phyloP scores from a whole-genome alignment of 2,113 vertebrate species.

The Oostethus manadensis region DNA sequence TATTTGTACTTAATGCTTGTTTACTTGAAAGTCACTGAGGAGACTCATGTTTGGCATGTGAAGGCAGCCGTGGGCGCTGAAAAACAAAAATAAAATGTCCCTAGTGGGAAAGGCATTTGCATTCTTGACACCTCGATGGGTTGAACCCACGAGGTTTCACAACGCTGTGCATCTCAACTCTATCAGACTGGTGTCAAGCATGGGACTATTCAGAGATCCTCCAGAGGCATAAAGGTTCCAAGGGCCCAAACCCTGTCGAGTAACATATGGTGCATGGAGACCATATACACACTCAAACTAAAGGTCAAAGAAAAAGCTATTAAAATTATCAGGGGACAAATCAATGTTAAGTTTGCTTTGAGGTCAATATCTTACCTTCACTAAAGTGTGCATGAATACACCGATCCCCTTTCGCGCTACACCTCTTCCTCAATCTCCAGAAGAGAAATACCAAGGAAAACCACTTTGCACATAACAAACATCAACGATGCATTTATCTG shows the following conservation, averaged over 20 bases:
- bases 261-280: slow-evolving; percentile 14
- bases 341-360: too few species aligned
- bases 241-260: slow-evolving; percentile 34
- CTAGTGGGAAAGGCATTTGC: slow-evolving; percentile 62
- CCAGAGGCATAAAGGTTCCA: slow-evolving; percentile 42
- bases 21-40: slow-evolving; percentile 54
- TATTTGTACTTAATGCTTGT: slow-evolving; percentile 56
- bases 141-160: slow-evolving; percentile 37
- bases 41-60: slow-evolving; percentile 49
- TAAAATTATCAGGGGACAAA: too few species aligned
- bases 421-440: slow-evolving; percentile 3
- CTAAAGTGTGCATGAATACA: not conserved
- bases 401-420: slow-evolving; percentile 1
- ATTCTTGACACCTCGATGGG: slow-evolving; percentile 59
- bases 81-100: slow-evolving; percentile 73
- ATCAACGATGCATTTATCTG: not conserved
- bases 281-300: slow-evolving; percentile 8
- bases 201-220: slow-evolving; percentile 60
- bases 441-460: slow-evolving; percentile 10
- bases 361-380: slow-evolving; percentile 11
- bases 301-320: slow-evolving; percentile 16
- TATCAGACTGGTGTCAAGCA: slow-evolving; percentile 54
- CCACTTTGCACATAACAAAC: slow-evolving; percentile 18
- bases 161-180: slow-evolving; percentile 28
- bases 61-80: slow-evolving; percentile 57